Percentiles rank a stretch among this genome's conserved stretches.
Evolutionary conservation across 2,888 invertebrate genomes (phyloP).

Genomic region (Caenorhabditis becei): DNA sequence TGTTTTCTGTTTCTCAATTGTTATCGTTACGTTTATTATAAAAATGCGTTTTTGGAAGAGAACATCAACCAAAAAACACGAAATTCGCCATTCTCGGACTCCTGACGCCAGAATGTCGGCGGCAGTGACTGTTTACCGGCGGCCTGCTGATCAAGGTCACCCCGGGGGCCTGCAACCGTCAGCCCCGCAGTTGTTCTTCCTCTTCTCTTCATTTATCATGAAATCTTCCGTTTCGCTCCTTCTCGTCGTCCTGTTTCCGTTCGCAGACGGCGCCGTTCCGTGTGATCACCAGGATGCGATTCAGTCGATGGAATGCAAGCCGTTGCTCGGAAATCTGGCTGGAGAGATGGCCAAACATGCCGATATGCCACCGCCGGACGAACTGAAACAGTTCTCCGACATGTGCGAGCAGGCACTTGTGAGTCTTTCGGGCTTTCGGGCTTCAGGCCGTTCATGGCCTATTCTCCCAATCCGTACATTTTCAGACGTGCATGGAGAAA

Average conservation of each 20-base stretch:
- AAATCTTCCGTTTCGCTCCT: not conserved
- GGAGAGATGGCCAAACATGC: constrained; percentile 45
- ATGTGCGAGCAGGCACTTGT: constrained; percentile 35
- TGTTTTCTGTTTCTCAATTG: constrained; percentile 17
- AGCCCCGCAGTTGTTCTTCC: constrained; percentile 18
- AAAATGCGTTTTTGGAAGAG: not conserved
- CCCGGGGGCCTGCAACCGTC: constrained; percentile 8
- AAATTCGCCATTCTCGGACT: constrained; percentile 4
- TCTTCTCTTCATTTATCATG: constrained; percentile 25
- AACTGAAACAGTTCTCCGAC: constrained; percentile 21
- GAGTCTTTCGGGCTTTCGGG: no score
- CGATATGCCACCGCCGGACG: constrained; percentile 45
- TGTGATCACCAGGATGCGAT: constrained; percentile 48
- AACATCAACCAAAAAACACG: not conserved
- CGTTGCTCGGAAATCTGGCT: constrained; percentile 29
- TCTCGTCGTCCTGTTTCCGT: not conserved
- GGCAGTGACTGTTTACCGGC: constrained; percentile 32
- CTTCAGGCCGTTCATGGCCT: no score
- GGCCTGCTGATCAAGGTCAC: constrained; percentile 39
- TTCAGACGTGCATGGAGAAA: constrained; percentile 29
- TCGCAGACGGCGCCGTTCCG: constrained; percentile 14
- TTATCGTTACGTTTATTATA: constrained; percentile 12
- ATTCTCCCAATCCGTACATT: no score
- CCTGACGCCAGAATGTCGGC: constrained; percentile 49
- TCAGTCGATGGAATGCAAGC: constrained; percentile 50